These are phyloP conservation scores for Pseudomugil gertrudae DNA, from an alignment of 2,797 vertebrate species.

Conservation along the genomic window DNA sequence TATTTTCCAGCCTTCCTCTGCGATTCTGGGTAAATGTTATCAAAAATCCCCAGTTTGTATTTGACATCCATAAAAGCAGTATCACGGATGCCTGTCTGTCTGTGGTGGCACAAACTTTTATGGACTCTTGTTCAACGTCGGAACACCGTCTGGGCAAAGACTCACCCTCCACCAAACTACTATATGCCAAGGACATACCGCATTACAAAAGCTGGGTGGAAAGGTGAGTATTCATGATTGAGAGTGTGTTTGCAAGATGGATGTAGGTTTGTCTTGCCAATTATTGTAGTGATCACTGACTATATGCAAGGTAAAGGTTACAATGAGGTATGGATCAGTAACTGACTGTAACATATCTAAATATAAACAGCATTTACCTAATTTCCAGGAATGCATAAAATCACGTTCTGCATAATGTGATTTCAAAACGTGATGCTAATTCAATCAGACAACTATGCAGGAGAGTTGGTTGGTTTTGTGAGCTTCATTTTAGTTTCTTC, in stretches of 20 bases:
- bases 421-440: background rate
- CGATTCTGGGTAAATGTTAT: constrained; percentile 98
- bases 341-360: background rate
- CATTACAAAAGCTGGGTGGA: constrained; percentile 98
- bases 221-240: constrained; percentile 76
- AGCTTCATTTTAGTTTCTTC: background rate
- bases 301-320: background rate
- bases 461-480: background rate
- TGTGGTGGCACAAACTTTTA: constrained; percentile 96
- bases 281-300: background rate
- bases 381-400: background rate
- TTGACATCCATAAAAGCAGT: constrained; percentile 97
- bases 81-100: constrained; percentile 96
- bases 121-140: constrained; percentile 96
- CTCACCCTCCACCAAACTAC: constrained; percentile 93
- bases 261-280: background rate
- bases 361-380: background rate
- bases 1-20: constrained; percentile 86
- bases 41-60: constrained; percentile 97
- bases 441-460: background rate
- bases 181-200: constrained; percentile 96
- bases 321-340: background rate
- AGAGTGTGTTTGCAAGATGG: constrained; percentile 1
- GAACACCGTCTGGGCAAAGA: constrained; percentile 96
- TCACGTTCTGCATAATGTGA: background rate